Base-by-base conservation (phyloP, 1,140 invertebrate genomes). In the Atta cephalotes region DNA sequence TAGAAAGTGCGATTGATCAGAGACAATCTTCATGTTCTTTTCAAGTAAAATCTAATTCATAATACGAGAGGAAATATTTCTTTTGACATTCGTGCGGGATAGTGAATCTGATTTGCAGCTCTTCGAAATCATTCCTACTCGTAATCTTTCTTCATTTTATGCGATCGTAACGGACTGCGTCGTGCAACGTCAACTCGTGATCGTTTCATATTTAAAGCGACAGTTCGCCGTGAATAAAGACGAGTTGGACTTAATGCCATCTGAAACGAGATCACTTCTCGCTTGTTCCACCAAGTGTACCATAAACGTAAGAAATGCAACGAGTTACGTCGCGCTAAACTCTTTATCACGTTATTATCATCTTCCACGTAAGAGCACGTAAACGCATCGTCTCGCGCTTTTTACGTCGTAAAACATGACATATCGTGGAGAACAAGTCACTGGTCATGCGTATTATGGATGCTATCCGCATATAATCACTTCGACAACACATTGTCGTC, bases 341-440 rank as follows among this genome's bases (percentile, higher is more conserved):
- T 70, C 39, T 84, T 76, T 31, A 63, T 28, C 70, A 39, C 39
- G 18, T 84, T 84, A 84, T 84, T 76, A 84, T 70, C 70, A 63
- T 76, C 56, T 62, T 84, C 39, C 39, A 28, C 70, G 56, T 21
- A 39, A 39, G 18, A 49, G 25, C 66, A 72, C 79, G 53, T 21
- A 68, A 56, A 49, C 39, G 70, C 56, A 70, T 28, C 70, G 72
- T 51, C 80, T 84, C 56, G 3, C 3, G 18, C 56, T 21, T 84
- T 84, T 84, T 84, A 84, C n/a, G 28, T 28, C 25, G 56, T 56
- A 10, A 51, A 74, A 76, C 68, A 56, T 74, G 68, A 74, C 56
- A 74, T 56, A 74, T 14, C 56, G 49, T 31, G 56, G 51, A 62
- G 70, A 84, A 84, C 63, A 84, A 84, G 70, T 62, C 18, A 39